Conservation (phyloP, 2,797 vertebrate genomes). For the Austrolebias charrua region DNA sequence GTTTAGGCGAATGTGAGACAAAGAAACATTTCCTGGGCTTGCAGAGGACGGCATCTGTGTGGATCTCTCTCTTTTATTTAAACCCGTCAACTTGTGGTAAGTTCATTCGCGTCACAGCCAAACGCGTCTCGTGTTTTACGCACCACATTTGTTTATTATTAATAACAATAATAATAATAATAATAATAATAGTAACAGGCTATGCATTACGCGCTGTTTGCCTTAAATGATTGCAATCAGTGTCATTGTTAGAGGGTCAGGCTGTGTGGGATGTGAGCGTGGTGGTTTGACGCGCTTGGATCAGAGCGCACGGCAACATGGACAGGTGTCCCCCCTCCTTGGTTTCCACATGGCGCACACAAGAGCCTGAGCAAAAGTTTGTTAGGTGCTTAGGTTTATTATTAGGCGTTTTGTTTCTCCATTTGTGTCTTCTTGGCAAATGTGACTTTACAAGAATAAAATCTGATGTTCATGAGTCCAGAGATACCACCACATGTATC, state of each 20-base stretch:
- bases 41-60: constrained; percentile 36
- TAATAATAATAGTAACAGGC: not conserved
- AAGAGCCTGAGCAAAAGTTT: not conserved
- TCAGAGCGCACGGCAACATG: not conserved
- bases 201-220: constrained; percentile 23
- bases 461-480: too few relatives aligned
- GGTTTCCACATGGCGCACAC: constrained; percentile 32
- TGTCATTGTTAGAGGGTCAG: constrained; percentile 33
- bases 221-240: constrained; percentile 31
- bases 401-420: constrained; percentile 37
- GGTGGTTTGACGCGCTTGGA: constrained; percentile 28
- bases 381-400: constrained; percentile 9
- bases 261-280: constrained; percentile 14
- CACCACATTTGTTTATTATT: constrained; percentile 24
- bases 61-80: constrained; percentile 43
- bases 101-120: constrained; percentile 31
- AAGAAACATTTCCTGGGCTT: constrained; percentile 16
- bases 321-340: constrained; percentile 67
- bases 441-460: too few relatives aligned
- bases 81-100: constrained; percentile 54
- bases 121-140: constrained; percentile 43
- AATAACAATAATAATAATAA: too few relatives aligned
- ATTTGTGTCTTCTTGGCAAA: too few relatives aligned
- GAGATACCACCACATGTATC: too few relatives aligned
- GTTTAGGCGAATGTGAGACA: constrained; percentile 27